phyloP scores from a whole-genome alignment of 2,888 invertebrate species.

The Gymnocheta viridis region DNA sequence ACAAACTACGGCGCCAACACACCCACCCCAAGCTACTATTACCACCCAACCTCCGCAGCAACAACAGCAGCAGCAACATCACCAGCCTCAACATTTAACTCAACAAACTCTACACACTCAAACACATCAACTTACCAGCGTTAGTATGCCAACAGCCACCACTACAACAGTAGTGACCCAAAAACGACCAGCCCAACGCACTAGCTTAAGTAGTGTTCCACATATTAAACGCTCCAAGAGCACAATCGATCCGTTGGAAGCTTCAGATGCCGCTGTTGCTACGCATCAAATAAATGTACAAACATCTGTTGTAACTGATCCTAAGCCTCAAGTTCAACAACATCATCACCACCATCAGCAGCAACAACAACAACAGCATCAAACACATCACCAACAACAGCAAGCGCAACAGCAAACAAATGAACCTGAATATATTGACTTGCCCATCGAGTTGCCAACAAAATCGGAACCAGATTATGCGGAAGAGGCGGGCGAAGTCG shows the following conservation, averaged over 20 bases:
- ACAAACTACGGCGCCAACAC: conserved; percentile 81
- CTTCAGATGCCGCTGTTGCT: conserved; percentile 81
- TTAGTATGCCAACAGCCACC: conserved; percentile 64
- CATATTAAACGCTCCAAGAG: conserved; percentile 79
- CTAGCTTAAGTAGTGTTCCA: conserved; percentile 75
- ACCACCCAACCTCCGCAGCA: conserved; percentile 75
- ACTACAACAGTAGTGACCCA: conserved; percentile 79
- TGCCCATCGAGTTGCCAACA: conserved; percentile 84
- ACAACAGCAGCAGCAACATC: conserved; percentile 74
- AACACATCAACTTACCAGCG: conserved; percentile 68
- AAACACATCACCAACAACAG: conserved; percentile 68
- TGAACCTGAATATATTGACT: conserved; percentile 82
- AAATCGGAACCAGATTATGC: conserved; percentile 87
- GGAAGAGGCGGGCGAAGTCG: conserved; percentile 86
- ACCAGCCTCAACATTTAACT: conserved; percentile 68
- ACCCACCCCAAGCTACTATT: conserved; percentile 77
- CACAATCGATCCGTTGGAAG: conserved; percentile 84
- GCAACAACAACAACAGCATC: conserved; percentile 53
- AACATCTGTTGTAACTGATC: conserved; percentile 83
- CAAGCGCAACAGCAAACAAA: conserved; percentile 74
- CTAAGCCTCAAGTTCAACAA: conserved; percentile 48
- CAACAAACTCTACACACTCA: conserved; percentile 68
- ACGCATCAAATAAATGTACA: conserved; percentile 82
- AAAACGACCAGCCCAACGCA: conserved; percentile 80
- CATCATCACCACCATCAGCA: conserved; percentile 54